These are phyloP conservation scores for Caenorhabditis elegans DNA, from an alignment of 1,140 invertebrate species.

Conservation along the genomic window WBcel235 BX284604.4:11716501-11717000, in stretches of 20 bases:
- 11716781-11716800: conserved; percentile 11
- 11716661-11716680: neutral
- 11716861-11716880: conserved; percentile 48
- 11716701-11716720: conserved; percentile 7
- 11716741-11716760: conserved; percentile 8
- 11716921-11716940: conserved; percentile 34
- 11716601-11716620: neutral
- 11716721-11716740: neutral
- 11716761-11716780: neutral
- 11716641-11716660: conserved; percentile 11
- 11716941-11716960: conserved; percentile 40
- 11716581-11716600: neutral
- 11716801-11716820: neutral
- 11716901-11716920: conserved; percentile 48
- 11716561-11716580: neutral
- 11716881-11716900: conserved; percentile 50
- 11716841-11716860: conserved; percentile 31
- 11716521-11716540: neutral
- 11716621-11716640: conserved; percentile 5
- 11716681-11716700: neutral
- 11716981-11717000: neutral
- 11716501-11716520: too few species aligned
- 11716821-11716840: neutral
- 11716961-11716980: conserved; percentile 51
- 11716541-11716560: neutral